A percentile compares a stretch with the other conserved stretches of the same genome.
Evolutionary conservation across 2,888 invertebrate species (phyloP).

Genomic region (Tipula helvola): DNA sequence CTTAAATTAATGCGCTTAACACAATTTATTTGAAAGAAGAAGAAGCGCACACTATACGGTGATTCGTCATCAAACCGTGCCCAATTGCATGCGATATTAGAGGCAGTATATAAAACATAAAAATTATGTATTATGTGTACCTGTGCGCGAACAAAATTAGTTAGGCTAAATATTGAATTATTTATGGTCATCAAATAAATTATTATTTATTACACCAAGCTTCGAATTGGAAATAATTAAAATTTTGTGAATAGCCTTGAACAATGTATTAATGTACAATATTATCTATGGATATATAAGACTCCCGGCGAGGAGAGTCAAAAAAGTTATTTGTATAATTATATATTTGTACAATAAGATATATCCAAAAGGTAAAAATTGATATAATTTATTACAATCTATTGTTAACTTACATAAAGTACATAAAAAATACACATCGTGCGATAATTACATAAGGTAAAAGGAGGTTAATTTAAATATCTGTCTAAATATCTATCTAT

Average conservation of each 20-base stretch:
- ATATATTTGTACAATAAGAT: neutral
- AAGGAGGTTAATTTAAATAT: neutral
- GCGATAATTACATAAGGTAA: neutral
- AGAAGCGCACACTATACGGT: neutral
- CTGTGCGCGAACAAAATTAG: neutral
- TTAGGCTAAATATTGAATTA: neutral
- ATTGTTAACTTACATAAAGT: neutral
- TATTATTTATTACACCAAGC: neutral
- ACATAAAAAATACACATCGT: neutral
- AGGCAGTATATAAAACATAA: neutral
- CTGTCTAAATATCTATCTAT: neutral
- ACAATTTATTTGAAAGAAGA: neutral
- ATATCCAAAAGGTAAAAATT: neutral
- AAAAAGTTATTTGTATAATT: no score
- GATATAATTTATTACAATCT: neutral
- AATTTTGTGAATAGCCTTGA: neutral
- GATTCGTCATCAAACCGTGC: neutral
- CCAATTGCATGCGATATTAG: neutral
- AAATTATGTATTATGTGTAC: neutral
- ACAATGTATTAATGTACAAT: neutral
- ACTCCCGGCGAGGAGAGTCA: neutral
- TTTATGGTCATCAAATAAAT: neutral
- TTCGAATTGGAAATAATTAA: neutral
- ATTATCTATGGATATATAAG: neutral
- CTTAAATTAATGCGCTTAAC: neutral